Evolutionary conservation across 92 coral and sea anemone genomes (phyloP), one percentile per base, ranked within the genome.

Genomic region (Umimayanthus chanpuru): DNA sequence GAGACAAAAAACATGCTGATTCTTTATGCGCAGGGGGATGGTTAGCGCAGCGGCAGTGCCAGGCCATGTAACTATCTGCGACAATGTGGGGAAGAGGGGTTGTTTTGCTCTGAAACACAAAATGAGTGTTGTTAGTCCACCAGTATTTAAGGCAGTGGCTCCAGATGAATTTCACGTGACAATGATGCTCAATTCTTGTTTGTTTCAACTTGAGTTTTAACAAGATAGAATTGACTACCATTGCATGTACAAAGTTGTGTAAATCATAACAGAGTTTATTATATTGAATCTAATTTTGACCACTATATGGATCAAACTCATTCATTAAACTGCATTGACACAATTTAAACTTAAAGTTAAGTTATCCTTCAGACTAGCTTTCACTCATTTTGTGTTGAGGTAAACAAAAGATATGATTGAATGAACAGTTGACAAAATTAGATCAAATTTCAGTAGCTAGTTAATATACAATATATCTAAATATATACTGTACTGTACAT

Each of bases 101-200:
- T 88, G 83, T 73, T 74, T 76, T 87, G 93, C 83, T 94, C 97
- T 94, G 97, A 90, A 94, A 94, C 86, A 88, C 86, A 94, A 94
- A 90, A 89, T 88, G 71, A 75, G 28, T 88, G 87, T 53, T 32
- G 16, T 81, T 64, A 80, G 79, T 58, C 77, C 55, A 67, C 86
- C 36, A 58, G 30, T 36, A 26, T 36, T 43, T 20, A 25, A 32
- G 36, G 4, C 68, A 61, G 68, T 61, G 68, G 68, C 68, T 14
- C 55, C 11, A 39, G 32, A 77, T 11, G 10, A 77, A 40, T 40
- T 77, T 77, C 7, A 43, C 44, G 4, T 68, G 11, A 28, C 9
- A n/a, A 70, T 12, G 18, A 32, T 25, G 28, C 36, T 26, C 14
- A 71, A 71, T 26, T 26, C 14, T 26, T 1, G 14, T 2, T 53